Percentiles rank a stretch among this genome's conserved stretches.
Conservation (phyloP, 2,797 vertebrate genomes). For the Picus viridis region DNA sequence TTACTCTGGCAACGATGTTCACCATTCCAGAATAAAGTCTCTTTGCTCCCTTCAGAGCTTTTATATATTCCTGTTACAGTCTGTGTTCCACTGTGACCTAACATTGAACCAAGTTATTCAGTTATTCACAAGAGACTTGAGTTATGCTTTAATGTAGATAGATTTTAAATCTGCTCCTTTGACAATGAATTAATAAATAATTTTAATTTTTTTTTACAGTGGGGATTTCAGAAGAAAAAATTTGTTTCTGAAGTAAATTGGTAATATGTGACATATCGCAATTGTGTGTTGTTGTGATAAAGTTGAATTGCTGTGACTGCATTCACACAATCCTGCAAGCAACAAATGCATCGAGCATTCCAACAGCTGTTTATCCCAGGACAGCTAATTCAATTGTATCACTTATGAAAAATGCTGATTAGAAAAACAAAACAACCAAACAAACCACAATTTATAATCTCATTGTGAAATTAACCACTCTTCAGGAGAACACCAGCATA, state of each 20-base stretch:
- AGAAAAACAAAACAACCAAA: neutral
- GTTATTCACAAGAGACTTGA: conserved; percentile 72
- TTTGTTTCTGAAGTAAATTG: neutral
- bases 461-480: conserved; percentile 41
- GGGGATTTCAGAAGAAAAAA: conserved; percentile 10
- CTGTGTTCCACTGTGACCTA: conserved; percentile 79
- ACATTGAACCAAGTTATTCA: conserved; percentile 77
- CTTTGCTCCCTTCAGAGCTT: conserved; percentile 74
- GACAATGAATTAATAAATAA: conserved; percentile 45
- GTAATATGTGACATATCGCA: neutral
- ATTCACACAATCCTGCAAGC: neutral
- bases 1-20: conserved; percentile 82
- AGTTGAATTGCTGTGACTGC: neutral
- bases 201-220: neutral
- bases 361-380: conserved; percentile 28
- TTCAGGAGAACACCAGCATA: conserved; percentile 45
- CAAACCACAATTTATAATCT: conserved; percentile 9
- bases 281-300: neutral
- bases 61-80: conserved; percentile 77
- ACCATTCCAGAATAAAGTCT: conserved; percentile 77
- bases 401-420: neutral
- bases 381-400: conserved; percentile 40
- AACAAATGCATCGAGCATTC: conserved; percentile 6
- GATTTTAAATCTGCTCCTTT: conserved; percentile 36
- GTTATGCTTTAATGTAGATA: conserved; percentile 65